Evolutionary conservation across 2,888 invertebrate genomes (phyloP), one percentile per base, ranked within the genome.

Genomic region (Mylabris sibirica): DNA sequence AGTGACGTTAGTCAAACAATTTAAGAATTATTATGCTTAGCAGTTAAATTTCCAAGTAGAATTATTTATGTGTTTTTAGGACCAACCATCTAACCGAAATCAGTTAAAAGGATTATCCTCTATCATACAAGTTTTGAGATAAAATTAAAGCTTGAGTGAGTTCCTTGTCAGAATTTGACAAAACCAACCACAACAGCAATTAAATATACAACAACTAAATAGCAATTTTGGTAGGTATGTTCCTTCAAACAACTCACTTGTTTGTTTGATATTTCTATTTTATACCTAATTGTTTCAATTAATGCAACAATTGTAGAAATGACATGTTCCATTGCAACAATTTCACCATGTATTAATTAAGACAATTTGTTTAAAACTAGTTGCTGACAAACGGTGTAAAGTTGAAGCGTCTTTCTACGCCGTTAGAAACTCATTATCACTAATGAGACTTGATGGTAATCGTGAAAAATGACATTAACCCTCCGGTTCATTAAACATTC

Each of bases 371-470:
- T 68, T 66, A 71, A 68, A 68, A 71, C 68, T 71, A 71, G 71
- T 71, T 71, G 71, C 71, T 71, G 71, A 71, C 71, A 68, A 71
- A 71, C 66, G 68, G 68, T 66, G 68, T 68, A 68, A 71, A 71
- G 68, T 68, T 66, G 64, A 68, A 66, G 60, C 66, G 68, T 68
- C 71, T 71, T 65, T 57, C 68, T 66, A 38, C 66, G 59, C 68
- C 68, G 71, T 71, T 71, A 71, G 71, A 68, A 71, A 71, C 68
- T 71, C 71, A 71, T 71, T 71, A 71, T 68, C 71, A 66, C 71
- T 71, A 71, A 71, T 71, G 71, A 71, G 71, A 68, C 64, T 68
- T 68, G 71, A 71, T 71, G 71, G 71, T 68, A 71, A 71, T 71
- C 71, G 71, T 71, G 71, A 71, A 71, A 71, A 71, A 71, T 68